Conservation (phyloP, 2,888 invertebrate species). For the Latrodectus hesperus region DNA sequence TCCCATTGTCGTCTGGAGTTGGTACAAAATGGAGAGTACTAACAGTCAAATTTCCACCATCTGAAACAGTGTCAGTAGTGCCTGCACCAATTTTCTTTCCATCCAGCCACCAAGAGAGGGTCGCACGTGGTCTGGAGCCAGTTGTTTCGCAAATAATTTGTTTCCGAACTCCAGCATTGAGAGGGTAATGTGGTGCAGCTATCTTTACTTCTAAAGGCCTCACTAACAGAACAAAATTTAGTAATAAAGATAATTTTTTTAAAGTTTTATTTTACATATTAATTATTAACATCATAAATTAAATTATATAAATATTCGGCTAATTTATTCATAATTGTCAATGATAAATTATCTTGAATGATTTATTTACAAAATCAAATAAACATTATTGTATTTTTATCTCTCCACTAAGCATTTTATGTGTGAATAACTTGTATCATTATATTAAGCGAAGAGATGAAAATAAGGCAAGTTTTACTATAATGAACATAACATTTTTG, state of each 20-base stretch:
- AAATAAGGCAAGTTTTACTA: no score
- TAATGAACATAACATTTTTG: no score
- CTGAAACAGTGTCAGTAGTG: constrained; percentile 60
- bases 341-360: no score
- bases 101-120: constrained; percentile 69
- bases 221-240: constrained; percentile 48
- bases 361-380: no score
- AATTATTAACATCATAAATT: no score
- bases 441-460: no score
- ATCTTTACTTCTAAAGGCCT: constrained; percentile 68
- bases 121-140: constrained; percentile 69
- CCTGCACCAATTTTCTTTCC: constrained; percentile 66
- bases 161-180: constrained; percentile 64
- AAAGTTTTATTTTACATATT: no score
- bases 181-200: constrained; percentile 51
- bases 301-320: no score
- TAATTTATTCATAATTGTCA: no score
- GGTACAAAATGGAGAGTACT: constrained; percentile 71
- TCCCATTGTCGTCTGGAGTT: constrained; percentile 72
- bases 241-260: neutral
- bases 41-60: constrained; percentile 71
- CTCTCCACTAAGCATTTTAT: no score
- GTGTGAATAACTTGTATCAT: no score
- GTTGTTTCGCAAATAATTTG: constrained; percentile 68
- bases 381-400: no score